phyloP scores from a whole-genome alignment of 2,113 vertebrate genomes.

The Scatophagus argus region DNA sequence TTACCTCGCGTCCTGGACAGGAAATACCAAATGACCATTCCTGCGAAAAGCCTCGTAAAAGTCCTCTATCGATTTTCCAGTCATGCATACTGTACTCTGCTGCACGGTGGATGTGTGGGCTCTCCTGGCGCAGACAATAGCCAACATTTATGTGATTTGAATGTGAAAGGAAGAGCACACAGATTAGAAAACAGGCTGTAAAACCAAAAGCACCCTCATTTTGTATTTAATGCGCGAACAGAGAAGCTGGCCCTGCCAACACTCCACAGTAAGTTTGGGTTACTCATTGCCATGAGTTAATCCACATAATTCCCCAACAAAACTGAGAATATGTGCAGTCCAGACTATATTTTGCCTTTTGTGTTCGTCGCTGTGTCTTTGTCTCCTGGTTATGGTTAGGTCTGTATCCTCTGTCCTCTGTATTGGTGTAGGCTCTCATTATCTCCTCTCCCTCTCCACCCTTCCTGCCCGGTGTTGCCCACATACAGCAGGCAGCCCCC shows the following conservation, averaged over 20 bases:
- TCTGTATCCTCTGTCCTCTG: conserved; percentile 39
- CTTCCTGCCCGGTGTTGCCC: conserved; percentile 63
- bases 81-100: conserved; percentile 46
- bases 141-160: conserved; percentile 4
- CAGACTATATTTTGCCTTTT: conserved; percentile 19
- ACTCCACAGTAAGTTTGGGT: neutral
- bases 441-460: conserved; percentile 64
- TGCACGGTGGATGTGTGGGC: conserved; percentile 37
- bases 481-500: conserved; percentile 42
- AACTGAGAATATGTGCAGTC: conserved; percentile 5
- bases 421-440: conserved; percentile 63
- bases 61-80: conserved; percentile 77
- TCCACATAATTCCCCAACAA: neutral
- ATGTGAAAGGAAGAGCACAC: neutral
- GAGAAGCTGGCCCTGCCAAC: neutral
- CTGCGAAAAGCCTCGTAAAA: conserved; percentile 69
- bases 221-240: conserved; percentile 12
- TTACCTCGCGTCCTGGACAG: conserved; percentile 27
- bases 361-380: conserved; percentile 29
- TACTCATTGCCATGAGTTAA: conserved; percentile 2
- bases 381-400: conserved; percentile 47
- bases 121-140: conserved; percentile 13
- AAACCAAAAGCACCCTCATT: neutral
- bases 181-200: neutral
- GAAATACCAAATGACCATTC: conserved; percentile 67